Evolutionary conservation across 2,797 vertebrate genomes (phyloP).

Genomic region (Pangasius mekongensis): DNA sequence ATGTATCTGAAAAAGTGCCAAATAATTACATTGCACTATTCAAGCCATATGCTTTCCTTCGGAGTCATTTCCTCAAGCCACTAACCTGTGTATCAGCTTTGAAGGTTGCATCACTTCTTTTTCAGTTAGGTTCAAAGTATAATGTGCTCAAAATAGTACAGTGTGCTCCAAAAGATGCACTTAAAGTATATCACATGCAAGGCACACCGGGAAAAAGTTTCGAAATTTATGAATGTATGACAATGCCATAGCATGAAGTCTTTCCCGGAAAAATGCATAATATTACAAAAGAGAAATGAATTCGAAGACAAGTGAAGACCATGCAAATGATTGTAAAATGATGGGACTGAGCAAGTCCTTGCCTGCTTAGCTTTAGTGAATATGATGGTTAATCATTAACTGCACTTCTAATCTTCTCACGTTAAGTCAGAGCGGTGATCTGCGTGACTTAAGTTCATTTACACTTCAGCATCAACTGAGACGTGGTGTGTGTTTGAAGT

Average conservation of each 20-base stretch:
- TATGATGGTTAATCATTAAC: conserved; percentile 4
- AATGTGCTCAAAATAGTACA: neutral
- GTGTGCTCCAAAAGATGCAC: neutral
- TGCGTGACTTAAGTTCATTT: neutral
- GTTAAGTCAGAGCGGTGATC: neutral
- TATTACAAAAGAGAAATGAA: neutral
- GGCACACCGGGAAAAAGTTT: neutral
- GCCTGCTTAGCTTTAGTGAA: neutral
- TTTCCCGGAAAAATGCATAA: neutral
- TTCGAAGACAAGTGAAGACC: neutral
- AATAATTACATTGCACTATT: neutral
- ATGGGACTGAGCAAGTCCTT: neutral
- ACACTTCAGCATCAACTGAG: neutral
- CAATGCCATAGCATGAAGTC: neutral
- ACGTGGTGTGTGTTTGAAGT: neutral
- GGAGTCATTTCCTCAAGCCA: neutral
- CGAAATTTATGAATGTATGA: neutral
- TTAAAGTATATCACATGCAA: neutral
- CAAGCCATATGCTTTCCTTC: neutral
- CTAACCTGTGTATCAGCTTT: neutral
- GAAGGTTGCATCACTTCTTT: neutral
- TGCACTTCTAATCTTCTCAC: neutral
- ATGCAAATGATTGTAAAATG: neutral
- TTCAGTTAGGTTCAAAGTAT: conserved; percentile 12
- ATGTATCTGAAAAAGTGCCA: neutral